phyloP scores from a whole-genome alignment of 2,888 invertebrate species.

The Conistra vaccinii region DNA sequence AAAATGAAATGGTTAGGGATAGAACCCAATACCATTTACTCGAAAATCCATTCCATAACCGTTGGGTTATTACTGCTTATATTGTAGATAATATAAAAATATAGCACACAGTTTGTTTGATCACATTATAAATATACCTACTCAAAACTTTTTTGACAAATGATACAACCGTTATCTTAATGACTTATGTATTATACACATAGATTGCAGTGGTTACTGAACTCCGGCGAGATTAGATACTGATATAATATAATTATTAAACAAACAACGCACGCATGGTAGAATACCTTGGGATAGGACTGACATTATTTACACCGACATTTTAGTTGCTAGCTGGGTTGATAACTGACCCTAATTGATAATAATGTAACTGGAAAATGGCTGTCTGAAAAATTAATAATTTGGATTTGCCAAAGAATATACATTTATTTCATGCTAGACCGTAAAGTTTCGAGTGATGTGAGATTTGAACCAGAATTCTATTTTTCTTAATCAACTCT shows the following conservation, averaged over 20 bases:
- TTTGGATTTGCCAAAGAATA: background rate
- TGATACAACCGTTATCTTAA: slow-evolving; percentile 45
- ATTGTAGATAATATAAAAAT: background rate
- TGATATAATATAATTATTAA: slow-evolving; percentile 38
- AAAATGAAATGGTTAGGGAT: background rate
- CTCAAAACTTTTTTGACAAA: slow-evolving; percentile 37
- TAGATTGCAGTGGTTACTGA: slow-evolving; percentile 53
- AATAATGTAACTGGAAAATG: background rate
- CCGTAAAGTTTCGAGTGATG: background rate
- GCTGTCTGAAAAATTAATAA: background rate
- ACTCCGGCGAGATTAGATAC: slow-evolving; percentile 54
- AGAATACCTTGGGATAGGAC: slow-evolving; percentile 55
- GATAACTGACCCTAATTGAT: background rate
- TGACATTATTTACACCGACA: background rate
- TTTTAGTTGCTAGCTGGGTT: background rate
- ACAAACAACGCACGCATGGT: slow-evolving; percentile 41
- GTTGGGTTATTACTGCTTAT: background rate
- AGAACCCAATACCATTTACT: background rate
- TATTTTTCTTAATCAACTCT: background rate
- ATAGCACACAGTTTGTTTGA: background rate
- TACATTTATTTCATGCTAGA: background rate
- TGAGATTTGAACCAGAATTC: background rate
- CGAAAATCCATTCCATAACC: background rate
- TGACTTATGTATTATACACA: slow-evolving; percentile 35
- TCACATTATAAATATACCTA: background rate